Base-by-base conservation (phyloP, 2,797 vertebrate species). In the Myoxocephalus aenaeus region DNA sequence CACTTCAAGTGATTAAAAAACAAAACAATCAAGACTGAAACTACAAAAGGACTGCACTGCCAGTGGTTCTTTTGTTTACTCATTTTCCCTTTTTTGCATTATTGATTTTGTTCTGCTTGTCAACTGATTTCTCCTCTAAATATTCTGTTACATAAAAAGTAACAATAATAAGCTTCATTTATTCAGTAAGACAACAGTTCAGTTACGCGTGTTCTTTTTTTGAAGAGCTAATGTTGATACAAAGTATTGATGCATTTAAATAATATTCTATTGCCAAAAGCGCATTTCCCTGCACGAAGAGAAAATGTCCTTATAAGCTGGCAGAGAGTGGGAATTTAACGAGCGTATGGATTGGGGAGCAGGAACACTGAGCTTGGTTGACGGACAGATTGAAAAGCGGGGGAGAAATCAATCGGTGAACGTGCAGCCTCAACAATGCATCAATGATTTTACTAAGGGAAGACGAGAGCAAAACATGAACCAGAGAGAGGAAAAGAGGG, bases 321-420 rank as follows among this genome's bases (percentile, higher is more conserved):
- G 22, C 54, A 40, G 58, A 86, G 70, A 86, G 75, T 77, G 56
- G 69, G 62, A 86, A 89, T 86, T 84, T 79, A 89, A 92, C 82
- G 87, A 84, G 81, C 80, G 48, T 79, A 86, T 84, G 83, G 82
- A 90, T 87, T 56, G 78, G 53, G 44, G 73, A 81, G 72, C 79
- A 76, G 71, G 58, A 62, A 79, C 42, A 36, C 80, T 76, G 82
- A 85, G 89, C 84, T 87, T 75, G 64, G 79, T 82, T 90, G 89
- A 90, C 85, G 87, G 87, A 86, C 88, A 85, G 87, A 94, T 88
- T 86, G 81, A 90, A 90, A 92, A 91, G 75, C 76, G 84, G 89
- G 85, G 80, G 71, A 85, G 88, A 89, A 93, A 93, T 90, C 87
- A 89, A 92, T 91, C 89, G 82, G 85, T 42, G 79, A 75, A 56